These are phyloP conservation scores for Cybosia mesomella DNA, from an alignment of 2,888 invertebrate species.

Conservation along the genomic window DNA sequence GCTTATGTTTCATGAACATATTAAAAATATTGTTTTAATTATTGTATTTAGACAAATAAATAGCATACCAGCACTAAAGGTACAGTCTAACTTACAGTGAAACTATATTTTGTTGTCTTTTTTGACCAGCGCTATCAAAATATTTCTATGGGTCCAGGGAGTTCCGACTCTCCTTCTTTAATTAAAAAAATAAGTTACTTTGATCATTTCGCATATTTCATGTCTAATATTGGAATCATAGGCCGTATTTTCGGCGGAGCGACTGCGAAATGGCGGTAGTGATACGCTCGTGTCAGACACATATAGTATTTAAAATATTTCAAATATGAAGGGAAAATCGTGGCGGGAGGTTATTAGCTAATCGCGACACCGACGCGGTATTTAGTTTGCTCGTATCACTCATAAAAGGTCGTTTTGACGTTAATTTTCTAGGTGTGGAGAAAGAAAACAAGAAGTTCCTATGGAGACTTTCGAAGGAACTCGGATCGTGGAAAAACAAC, in stretches of 20 bases:
- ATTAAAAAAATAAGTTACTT: no score
- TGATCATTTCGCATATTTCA: no score
- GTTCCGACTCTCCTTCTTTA: no score
- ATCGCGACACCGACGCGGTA: background rate
- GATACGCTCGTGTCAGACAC: background rate
- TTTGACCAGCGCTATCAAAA: no score
- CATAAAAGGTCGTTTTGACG: background rate
- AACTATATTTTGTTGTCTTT: background rate
- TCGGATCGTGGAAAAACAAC: no score
- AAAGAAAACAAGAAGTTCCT: background rate
- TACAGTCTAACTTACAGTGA: background rate
- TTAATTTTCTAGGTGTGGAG: background rate
- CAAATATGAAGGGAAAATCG: background rate
- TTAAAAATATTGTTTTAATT: background rate
- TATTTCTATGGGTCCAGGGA: no score
- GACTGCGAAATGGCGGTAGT: background rate
- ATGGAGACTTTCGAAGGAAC: no score
- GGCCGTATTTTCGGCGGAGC: background rate
- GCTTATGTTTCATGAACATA: background rate
- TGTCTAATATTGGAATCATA: no score
- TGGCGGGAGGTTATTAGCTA: background rate
- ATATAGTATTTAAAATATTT: background rate
- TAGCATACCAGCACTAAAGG: background rate
- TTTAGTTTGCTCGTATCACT: slow-evolving; percentile 4
- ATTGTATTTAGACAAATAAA: background rate